Conservation (phyloP, 2,113 vertebrate genomes). For the Rhinopithecus roxellana region DNA sequence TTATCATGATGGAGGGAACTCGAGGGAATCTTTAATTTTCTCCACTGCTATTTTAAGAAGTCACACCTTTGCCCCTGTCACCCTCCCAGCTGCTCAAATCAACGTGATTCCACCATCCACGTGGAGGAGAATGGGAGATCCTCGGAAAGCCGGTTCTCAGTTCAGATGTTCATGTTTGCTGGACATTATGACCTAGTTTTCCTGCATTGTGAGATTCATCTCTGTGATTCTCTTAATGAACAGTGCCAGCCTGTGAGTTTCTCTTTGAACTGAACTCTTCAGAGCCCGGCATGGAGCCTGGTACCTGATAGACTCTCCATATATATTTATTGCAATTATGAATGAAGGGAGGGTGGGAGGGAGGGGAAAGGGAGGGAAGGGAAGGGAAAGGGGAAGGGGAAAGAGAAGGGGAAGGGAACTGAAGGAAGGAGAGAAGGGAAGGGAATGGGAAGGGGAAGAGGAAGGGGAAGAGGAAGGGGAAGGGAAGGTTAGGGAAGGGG, state of each 20-base stretch:
- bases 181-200: conserved; percentile 73
- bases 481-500: too few species aligned
- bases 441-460: not conserved
- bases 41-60: not conserved
- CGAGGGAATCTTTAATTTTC: not conserved
- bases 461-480: not conserved
- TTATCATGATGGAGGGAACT: not conserved
- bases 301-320: not conserved
- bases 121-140: conserved; percentile 73
- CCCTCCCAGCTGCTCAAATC: conserved; percentile 66
- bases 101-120: conserved; percentile 52
- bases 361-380: not conserved
- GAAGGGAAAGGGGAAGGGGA: not conserved
- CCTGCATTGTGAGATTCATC: conserved; percentile 73
- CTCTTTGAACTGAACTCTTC: not conserved
- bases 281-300: not conserved
- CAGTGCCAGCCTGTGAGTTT: conserved; percentile 73
- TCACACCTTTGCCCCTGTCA: not conserved
- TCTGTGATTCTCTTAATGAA: conserved; percentile 63
- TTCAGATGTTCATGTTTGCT: conserved; percentile 78
- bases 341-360: not conserved
- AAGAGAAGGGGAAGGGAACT: not conserved
- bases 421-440: not conserved
- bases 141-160: conserved; percentile 67
- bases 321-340: not conserved